Conservation (phyloP, 2,888 invertebrate species). For the Prosopocoilus inquinatus region DNA sequence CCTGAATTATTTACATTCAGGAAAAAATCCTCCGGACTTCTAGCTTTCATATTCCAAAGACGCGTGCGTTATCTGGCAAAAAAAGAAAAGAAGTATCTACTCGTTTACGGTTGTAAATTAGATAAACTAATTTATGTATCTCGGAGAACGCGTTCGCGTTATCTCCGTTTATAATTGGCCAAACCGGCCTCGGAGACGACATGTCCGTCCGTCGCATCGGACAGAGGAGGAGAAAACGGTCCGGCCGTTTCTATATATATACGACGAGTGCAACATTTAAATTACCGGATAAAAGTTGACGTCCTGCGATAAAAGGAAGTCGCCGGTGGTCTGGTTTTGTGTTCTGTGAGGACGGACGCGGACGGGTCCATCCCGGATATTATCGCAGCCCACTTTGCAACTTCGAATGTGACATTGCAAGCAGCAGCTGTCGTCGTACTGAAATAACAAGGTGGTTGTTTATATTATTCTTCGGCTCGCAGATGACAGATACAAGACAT, state of each 20-base stretch:
- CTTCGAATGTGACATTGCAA: conserved; percentile 18
- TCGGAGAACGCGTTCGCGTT: background rate
- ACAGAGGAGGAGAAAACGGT: background rate
- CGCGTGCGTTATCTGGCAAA: background rate
- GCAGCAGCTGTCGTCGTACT: conserved; percentile 21
- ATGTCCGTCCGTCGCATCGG: no score
- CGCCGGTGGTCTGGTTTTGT: conserved; percentile 23
- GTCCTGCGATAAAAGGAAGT: conserved; percentile 19
- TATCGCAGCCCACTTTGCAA: conserved; percentile 28
- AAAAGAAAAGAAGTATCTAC: background rate
- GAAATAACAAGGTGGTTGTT: conserved; percentile 26
- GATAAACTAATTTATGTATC: conserved; percentile 2
- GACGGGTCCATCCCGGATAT: conserved; percentile 26
- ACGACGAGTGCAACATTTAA: background rate
- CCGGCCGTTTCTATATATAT: background rate
- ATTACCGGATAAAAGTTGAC: background rate
- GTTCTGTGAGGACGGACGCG: conserved; percentile 1
- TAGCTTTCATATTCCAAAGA: no score
- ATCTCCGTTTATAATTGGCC: background rate
- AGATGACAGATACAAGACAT: conserved; percentile 19
- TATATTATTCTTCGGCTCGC: conserved; percentile 17
- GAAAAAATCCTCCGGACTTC: no score
- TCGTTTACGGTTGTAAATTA: background rate
- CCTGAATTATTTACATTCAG: no score
- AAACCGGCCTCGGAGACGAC: background rate